Base-by-base conservation (phyloP, 1,140 invertebrate genomes). In the Archegozetes longisetosus region DNA sequence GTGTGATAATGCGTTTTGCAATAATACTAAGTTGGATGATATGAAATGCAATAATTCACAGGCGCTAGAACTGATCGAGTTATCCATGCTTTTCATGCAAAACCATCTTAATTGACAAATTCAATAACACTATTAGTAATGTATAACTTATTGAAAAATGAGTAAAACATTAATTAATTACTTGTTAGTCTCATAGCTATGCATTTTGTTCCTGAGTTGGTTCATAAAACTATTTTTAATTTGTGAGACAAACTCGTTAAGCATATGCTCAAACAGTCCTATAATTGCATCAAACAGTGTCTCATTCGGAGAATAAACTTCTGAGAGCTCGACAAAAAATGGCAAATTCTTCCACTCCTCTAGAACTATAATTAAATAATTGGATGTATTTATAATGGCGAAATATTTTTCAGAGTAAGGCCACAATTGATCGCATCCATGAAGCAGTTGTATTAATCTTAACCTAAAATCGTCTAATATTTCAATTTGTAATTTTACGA, bases 401-500 rank as follows among this genome's bases (percentile, higher is more conserved):
- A 79, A 81, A 67, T 77, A 80, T 55, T 71, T 72, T 1, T 77
- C 78, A 23, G 67, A 75, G 9, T 83, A 71, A n/a, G 82, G 78
- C 68, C 80, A 76, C 59, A 76, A 74, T 27, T 69, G 64, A 65
- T 80, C 77, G 61, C 77, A 78, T 65, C 17, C 32, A 26, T 83
- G 80, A 61, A 80, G 73, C 52, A 85, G 68, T 70, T 91, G 88
- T 13, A 85, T 76, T 14, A 91, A 73, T 61, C 88, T 78, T 17
- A 88, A 76, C 24, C 88, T 79, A 72, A 87, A 88, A 68, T 94
- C 90, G 67, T 94, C 89, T 48, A 94, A 79, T 14, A 94, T 70
- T 66, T 93, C 87, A 22, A 90, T 70, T 70, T 94, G 88, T 6
- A 95, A 71, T 46, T 88, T 83, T 29, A 58, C 32, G 52, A 62